Evolutionary conservation across 2,113 vertebrate species (phyloP), one percentile per base, ranked within the genome.

Genomic region (Cynopterus brachyotis): DNA sequence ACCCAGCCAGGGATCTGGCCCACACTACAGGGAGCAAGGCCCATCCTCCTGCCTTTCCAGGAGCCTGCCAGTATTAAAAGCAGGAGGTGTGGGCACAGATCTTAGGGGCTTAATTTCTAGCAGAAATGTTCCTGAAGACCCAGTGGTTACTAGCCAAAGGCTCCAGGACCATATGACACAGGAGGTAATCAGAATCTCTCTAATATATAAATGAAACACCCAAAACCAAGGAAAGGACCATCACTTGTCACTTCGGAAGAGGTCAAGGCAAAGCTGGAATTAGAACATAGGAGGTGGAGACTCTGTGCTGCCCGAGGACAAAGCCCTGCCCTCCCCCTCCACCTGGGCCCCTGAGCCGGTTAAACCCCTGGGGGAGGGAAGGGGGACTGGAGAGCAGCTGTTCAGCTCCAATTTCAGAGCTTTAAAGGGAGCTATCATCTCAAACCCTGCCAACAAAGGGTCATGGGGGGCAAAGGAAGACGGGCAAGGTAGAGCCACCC

Each of bases 341-440:
- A 97, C 97, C 96, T 96, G 96, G 96, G 82, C 96, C 95, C 89
- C 91, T 2, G 78, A 64, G 57, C 88, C 79, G 16, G 67, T 42
- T 85, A 91, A 86, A 67, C 9, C 37, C 50, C 70, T 0, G 0
- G 22, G 50, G 40, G 22, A 6, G 8, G 15, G 35, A 16, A 8
- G 47, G 40, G 16, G 60, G 20, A 17, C 17, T 2, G 24, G 55
- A 60, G 60, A 96, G 42, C 97, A 98, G 97, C 96, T 97, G 97
- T 69, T 96, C 95, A 78, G 90, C 95, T 97, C 96, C 60, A 64
- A 55, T 98, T 97, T 96, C 95, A 97, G 96, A 92, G 94, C 94
- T 95, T 97, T 95, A 96, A 97, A 97, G 72, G 24, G 95, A 93
- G 78, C 94, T 80, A 53, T 66, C 2, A 15, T 70, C 75, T 59